Percentiles rank a stretch among this genome's conserved stretches.
Evolutionary conservation across 1,140 invertebrate species (phyloP).

Genomic region (Megalopta genalis): DNA sequence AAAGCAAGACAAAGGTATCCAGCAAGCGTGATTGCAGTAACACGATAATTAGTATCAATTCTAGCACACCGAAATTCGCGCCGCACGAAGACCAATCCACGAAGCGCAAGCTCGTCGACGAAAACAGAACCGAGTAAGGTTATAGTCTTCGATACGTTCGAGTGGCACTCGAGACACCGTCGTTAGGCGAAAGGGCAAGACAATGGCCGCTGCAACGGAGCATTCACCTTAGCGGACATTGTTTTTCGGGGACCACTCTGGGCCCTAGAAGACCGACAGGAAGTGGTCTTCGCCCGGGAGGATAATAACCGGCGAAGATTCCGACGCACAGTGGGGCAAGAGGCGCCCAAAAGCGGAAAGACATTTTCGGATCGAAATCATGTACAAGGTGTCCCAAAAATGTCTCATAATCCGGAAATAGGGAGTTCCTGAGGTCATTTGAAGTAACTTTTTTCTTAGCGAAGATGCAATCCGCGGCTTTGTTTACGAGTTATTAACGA

Average conservation of each 20-base stretch:
- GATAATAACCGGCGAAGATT: slow-evolving; percentile 4
- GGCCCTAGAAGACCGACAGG: slow-evolving; percentile 44
- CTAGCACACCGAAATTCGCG: not conserved
- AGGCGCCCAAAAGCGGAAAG: too few species aligned
- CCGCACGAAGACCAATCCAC: too few species aligned
- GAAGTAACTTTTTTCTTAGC: too few species aligned
- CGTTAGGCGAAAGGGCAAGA: slow-evolving; percentile 42
- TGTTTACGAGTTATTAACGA: too few species aligned
- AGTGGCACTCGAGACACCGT: slow-evolving; percentile 52
- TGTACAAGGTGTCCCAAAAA: too few species aligned
- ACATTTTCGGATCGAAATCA: too few species aligned
- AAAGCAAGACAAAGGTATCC: not conserved
- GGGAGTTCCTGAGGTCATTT: too few species aligned
- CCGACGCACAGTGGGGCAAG: not conserved
- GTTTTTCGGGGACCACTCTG: slow-evolving; percentile 24
- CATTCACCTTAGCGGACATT: slow-evolving; percentile 44
- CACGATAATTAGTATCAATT: not conserved
- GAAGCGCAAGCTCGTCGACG: not conserved
- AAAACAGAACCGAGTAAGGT: slow-evolving; percentile 21
- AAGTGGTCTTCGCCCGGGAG: slow-evolving; percentile 33
- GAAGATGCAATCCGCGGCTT: too few species aligned
- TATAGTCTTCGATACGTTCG: slow-evolving; percentile 26
- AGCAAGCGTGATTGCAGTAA: too few species aligned
- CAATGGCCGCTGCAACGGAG: slow-evolving; percentile 49
- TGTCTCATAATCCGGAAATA: too few species aligned